A percentile compares a stretch with the other conserved stretches of the same genome.
Conservation (phyloP, 1,140 invertebrate genomes). For the Portunus trituberculatus region DNA sequence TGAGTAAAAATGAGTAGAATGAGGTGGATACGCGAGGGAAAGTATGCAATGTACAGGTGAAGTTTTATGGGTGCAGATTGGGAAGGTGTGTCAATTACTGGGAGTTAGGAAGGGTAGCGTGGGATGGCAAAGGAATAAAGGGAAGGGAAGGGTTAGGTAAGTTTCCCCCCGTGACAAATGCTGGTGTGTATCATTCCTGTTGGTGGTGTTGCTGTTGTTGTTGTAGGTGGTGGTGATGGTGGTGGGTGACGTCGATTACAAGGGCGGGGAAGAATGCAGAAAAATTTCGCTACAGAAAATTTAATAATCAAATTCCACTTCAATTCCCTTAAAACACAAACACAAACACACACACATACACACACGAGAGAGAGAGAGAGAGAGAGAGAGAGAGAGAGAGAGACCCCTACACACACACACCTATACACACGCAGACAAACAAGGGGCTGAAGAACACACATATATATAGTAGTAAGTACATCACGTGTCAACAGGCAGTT, state of each 20-base stretch:
- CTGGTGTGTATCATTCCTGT: too few relatives aligned
- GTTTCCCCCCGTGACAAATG: too few relatives aligned
- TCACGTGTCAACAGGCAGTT: neutral
- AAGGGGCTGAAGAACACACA: neutral
- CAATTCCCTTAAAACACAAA: neutral
- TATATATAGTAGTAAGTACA: neutral
- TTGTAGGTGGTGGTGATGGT: too few relatives aligned
- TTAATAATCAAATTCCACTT: neutral
- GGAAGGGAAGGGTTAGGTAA: too few relatives aligned
- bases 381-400: neutral
- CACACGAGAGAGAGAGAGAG: constrained; percentile 28
- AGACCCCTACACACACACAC: constrained; percentile 50
- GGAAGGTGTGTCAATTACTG: too few relatives aligned
- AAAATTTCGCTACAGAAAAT: neutral
- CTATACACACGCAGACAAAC: constrained; percentile 53
- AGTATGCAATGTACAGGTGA: too few relatives aligned
- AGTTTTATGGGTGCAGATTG: too few relatives aligned
- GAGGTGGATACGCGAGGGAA: neutral
- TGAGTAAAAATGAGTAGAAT: neutral
- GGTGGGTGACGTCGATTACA: neutral
- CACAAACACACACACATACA: constrained; percentile 54
- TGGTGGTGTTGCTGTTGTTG: too few relatives aligned
- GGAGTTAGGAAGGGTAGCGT: too few relatives aligned
- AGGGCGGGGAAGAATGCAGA: neutral
- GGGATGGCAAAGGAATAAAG: too few relatives aligned